Evolutionary conservation across 1,140 invertebrate genomes (phyloP), one percentile per base, ranked within the genome.

Genomic region (Musca domestica): DNA sequence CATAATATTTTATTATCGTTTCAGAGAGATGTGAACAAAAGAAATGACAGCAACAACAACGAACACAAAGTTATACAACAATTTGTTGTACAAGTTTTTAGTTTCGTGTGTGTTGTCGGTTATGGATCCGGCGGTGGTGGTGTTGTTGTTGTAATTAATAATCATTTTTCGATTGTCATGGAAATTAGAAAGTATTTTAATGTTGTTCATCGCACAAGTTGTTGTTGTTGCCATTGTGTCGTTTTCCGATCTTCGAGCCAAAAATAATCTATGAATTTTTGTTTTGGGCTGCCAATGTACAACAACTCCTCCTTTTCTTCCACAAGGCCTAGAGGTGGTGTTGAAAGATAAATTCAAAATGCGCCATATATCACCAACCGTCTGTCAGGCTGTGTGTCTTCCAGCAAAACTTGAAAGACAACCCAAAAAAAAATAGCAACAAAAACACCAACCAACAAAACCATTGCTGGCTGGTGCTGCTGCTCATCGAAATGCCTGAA

Each of bases 141-240:
- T 46, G 10, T 46, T 46, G 15, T 46, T 46, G 10, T 12, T 46
- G 15, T 12, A 51, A 51, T 20, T 20, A 51, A 51, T 51, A 51
- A 19, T 41, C 34, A 41, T 41, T 41, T 41, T 20, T 34, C 4
- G 27, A 34, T 61, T 61, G 56, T 61, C 56, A 61, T 61, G 56
- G 56, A 61, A 61, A 61, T 61, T 61, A 61, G 56, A 61, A 61
- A 61, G 56, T 61, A 17, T 61, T 61, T 34, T 20, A 9, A 23
- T 19, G 6, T 19, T 20, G 20, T 20, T 20, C 20, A 19, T 19
- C 20, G 48, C 9, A 27, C n/a, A 30, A 27, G 54, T 30, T 58
- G 5, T 3, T 52, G 2, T 3, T 52, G 3, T 22, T 54, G 52
- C 9, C 10, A 7, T 52, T 51, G 48, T 51, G 17, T 51, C 20